Percentiles rank a stretch among this genome's conserved stretches.
These are phyloP conservation scores for Kryphioiulus occultus DNA, from an alignment of 2,888 invertebrate genomes.

Conservation along the genomic window DNA sequence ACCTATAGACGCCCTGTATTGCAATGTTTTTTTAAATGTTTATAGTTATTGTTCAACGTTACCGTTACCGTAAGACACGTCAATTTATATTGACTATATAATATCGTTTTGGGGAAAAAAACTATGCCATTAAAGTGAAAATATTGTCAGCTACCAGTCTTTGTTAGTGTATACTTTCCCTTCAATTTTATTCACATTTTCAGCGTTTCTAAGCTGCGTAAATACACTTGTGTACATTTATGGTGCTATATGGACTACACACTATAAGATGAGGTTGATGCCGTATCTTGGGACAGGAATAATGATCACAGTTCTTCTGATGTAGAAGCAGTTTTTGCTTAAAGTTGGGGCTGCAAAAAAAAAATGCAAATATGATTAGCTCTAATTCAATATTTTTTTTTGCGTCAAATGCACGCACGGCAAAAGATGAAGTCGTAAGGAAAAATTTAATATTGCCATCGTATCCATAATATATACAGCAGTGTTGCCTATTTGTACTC, in stretches of 20 bases:
- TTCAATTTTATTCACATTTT: not conserved
- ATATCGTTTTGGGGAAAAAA: too few species aligned
- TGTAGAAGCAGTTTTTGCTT: not conserved
- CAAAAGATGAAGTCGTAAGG: constrained; percentile 26
- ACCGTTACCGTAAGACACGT: too few species aligned
- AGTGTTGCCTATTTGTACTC: not conserved
- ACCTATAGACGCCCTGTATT: too few species aligned
- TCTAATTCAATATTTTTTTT: constrained; percentile 31
- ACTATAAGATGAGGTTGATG: not conserved
- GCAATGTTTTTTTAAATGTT: too few species aligned
- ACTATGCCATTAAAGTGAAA: too few species aligned
- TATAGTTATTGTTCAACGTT: too few species aligned
- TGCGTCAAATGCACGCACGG: not conserved
- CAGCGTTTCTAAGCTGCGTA: not conserved
- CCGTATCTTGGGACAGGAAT: constrained; percentile 19
- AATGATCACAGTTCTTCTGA: constrained; percentile 8
- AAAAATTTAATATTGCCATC: constrained; percentile 31
- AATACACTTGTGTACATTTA: not conserved
- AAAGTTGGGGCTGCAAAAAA: not conserved
- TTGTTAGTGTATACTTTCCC: not conserved
- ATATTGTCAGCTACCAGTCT: not conserved
- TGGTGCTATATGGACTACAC: not conserved
- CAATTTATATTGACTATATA: too few species aligned
- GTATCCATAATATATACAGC: not conserved
- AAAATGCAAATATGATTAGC: constrained; percentile 40